Base-by-base conservation (phyloP, 2,797 vertebrate genomes). In the Lithobates sylvaticus region DNA sequence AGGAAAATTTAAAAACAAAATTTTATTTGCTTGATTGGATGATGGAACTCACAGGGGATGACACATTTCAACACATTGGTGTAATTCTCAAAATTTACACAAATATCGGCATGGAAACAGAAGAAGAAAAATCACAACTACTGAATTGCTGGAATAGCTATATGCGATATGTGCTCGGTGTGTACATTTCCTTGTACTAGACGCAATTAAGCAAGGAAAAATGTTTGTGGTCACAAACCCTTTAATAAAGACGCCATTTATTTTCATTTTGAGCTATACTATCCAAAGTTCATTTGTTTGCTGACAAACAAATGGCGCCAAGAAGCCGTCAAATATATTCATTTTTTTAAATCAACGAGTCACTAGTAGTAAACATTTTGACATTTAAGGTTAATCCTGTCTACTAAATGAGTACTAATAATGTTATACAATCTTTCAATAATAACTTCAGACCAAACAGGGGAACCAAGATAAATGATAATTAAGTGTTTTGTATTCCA, bases 321-420 rank as follows among this genome's bases (percentile, higher is more conserved):
- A 81, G 88, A 89, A 88, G 86, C 85, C 89, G 50, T 67, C 68
- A 44, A 64, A 42, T 73, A 89, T 86, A 81, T 76, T 81, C 72
- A 83, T 83, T 83, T 5, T 58, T 61, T 9, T 23, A 75, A 88
- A 78, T 75, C 71, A 58, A 89, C 67, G 87, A 92, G 86, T 90
- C 26, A 34, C 77, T 86, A 80, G 87, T 82, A 74, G 80, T 91
- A 84, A 93, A 58, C 73, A 74, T 90, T 92, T 85, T 89, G 89
- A 87, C 84, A 81, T 92, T 90, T 91, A 91, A 74, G 88, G 81
- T 88, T 88, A 88, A 32, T 89, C 7, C 0, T 64, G 70, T 87
- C 90, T 88, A 84, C 64, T 0, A 78, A 86, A 88, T 89, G 87
- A 89, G 91, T 90, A 84, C 76, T 83, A 86, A 18, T 81, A n/a